Conservation (phyloP, 2,797 vertebrate species). For the Naso thynnoides region DNA sequence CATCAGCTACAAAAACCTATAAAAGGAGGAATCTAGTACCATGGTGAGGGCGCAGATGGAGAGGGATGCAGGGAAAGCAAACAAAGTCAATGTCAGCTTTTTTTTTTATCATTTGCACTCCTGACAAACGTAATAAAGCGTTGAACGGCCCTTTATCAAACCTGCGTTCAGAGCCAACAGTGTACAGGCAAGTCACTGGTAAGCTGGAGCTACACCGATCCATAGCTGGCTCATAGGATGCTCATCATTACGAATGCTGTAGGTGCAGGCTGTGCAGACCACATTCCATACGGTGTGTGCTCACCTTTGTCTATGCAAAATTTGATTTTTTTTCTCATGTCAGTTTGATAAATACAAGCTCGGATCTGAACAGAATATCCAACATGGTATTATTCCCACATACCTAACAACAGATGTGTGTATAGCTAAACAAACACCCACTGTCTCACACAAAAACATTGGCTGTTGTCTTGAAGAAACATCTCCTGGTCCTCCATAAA, state of each 20-base stretch:
- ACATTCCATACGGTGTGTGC: background rate
- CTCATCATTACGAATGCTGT: background rate
- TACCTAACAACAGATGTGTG: conserved; percentile 6
- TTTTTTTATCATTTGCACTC: background rate
- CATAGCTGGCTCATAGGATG: background rate
- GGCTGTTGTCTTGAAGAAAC: conserved; percentile 15
- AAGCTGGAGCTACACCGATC: background rate
- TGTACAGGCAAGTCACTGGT: background rate
- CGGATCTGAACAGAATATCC: background rate
- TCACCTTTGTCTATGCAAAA: background rate
- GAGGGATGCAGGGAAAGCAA: background rate
- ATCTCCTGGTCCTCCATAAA: conserved; percentile 6
- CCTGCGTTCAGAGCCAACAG: background rate
- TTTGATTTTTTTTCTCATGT: background rate
- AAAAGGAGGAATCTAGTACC: background rate
- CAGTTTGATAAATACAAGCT: background rate
- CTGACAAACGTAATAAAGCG: background rate
- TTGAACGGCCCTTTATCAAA: background rate
- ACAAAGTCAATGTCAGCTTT: background rate
- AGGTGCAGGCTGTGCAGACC: conserved; percentile 9
- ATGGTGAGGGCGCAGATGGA: background rate
- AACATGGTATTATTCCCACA: background rate
- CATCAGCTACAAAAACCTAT: background rate
- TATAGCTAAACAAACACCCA: conserved; percentile 25
- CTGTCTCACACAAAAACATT: conserved; percentile 2